Conservation (phyloP, 2,888 invertebrate species). For the Ctena decussata region DNA sequence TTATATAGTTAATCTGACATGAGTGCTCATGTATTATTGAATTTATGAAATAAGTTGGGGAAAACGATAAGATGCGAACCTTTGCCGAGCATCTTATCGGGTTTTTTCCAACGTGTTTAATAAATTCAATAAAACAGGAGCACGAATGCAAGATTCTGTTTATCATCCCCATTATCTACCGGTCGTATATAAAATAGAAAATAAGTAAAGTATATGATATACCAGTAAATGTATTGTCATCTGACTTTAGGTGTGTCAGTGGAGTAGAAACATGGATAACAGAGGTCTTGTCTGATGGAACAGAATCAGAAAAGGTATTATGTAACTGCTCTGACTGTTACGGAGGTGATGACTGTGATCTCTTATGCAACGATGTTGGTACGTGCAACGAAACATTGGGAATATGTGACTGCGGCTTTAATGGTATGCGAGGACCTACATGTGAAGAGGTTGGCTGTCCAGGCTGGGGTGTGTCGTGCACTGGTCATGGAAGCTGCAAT, state of each 20-base stretch:
- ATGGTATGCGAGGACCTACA: constrained; percentile 70
- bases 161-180: too few species aligned
- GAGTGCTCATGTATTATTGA: too few species aligned
- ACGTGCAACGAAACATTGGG: constrained; percentile 63
- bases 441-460: constrained; percentile 77
- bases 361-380: constrained; percentile 62
- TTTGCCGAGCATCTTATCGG: too few species aligned
- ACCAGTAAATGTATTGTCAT: too few species aligned
- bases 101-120: too few species aligned
- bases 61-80: too few species aligned
- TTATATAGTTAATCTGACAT: too few species aligned
- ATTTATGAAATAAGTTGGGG: too few species aligned
- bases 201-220: too few species aligned
- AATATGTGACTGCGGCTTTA: constrained; percentile 76
- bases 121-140: too few species aligned
- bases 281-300: neutral
- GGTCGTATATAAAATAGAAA: too few species aligned
- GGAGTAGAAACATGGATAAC: neutral
- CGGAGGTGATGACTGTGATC: constrained; percentile 70
- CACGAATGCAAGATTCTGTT: too few species aligned
- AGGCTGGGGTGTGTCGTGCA: constrained; percentile 67
- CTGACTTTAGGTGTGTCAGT: neutral
- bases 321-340: constrained; percentile 77
- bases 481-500: constrained; percentile 73
- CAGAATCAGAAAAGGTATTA: neutral